Base-by-base conservation (phyloP, 2,797 vertebrate species). In the Acanthis flammea region DNA sequence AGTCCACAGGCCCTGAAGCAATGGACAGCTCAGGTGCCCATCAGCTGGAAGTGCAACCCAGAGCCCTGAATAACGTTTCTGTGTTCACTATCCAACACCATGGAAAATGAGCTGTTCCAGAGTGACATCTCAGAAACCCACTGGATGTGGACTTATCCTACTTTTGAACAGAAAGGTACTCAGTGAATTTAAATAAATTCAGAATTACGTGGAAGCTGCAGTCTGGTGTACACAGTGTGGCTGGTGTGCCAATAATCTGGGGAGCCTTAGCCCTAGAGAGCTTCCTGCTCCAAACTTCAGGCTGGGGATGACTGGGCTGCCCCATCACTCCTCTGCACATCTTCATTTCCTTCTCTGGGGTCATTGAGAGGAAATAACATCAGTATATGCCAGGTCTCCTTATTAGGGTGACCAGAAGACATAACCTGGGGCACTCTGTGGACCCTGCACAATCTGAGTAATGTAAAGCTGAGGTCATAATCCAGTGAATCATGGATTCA, bases 91-190 rank as follows among this genome's bases (percentile, higher is more conserved):
- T 30, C 16, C 61, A 63, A 5, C 10, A 15, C 33, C 58, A 30
- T 33, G 37, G 21, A 76, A 70, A 94, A 82, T 12, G 4, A 85
- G 5, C 1, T 72, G 2, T 78, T 91, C 79, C 55, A 44, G 30
- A 76, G 19, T 27, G 41, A n/a, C 30, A 17, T 33, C 50, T 94
- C 72, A 90, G 61, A 88, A 93, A 80, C 6, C 12, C n/a, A 53
- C 14, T 58, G 51, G n/a, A 54, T 4, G 7, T 22, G 12, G 47
- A 35, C 10, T 41, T 23, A 48, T 39, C 16, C 54, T 19, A 41
- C 12, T 70, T 85, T 68, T 62, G 63, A 85, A 37, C 22, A 60
- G 39, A 51, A 79, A 54, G 18, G 3, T 44, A 79, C 16, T 35
- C 7, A 0, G 5, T 42, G 28, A 82, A 31, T 48, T 28, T 31